Percentiles rank a stretch among this genome's conserved stretches.
Conservation (phyloP, 2,888 invertebrate genomes). For the Synanthedon andrenaeformis region DNA sequence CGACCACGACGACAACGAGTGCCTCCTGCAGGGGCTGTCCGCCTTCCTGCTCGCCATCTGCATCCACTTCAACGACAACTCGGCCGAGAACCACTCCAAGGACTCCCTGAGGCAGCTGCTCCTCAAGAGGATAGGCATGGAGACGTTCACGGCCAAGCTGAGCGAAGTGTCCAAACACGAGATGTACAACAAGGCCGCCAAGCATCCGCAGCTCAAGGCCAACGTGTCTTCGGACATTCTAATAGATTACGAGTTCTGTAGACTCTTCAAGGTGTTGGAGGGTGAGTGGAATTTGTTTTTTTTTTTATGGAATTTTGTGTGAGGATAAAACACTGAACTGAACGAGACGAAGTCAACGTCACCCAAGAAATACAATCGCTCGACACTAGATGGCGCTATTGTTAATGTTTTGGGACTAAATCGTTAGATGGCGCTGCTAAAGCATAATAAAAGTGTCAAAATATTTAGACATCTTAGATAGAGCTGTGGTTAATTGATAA, state of each 20-base stretch:
- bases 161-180: conserved; percentile 90
- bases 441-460: too few relatives aligned
- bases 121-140: conserved; percentile 86
- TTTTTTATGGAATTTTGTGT: too few relatives aligned
- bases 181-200: conserved; percentile 90
- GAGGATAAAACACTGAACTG: too few relatives aligned
- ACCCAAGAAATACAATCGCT: too few relatives aligned
- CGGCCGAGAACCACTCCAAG: conserved; percentile 79
- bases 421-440: too few relatives aligned
- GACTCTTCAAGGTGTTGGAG: conserved; percentile 86
- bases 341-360: too few relatives aligned
- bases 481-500: too few relatives aligned
- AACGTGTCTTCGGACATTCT: conserved; percentile 82
- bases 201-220: conserved; percentile 90
- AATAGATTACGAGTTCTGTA: conserved; percentile 95
- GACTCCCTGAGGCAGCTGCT: conserved; percentile 80
- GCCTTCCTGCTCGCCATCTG: conserved; percentile 95
- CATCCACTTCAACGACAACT: conserved; percentile 89
- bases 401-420: too few relatives aligned
- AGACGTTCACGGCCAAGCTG: conserved; percentile 87
- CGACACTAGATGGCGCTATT: too few relatives aligned
- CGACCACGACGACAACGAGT: conserved; percentile 93
- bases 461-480: too few relatives aligned
- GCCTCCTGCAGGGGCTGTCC: conserved; percentile 83
- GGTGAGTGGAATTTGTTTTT: conserved; percentile 39